Evolutionary conservation across 1,140 invertebrate genomes (phyloP).

Genomic region (Linepithema humile): DNA sequence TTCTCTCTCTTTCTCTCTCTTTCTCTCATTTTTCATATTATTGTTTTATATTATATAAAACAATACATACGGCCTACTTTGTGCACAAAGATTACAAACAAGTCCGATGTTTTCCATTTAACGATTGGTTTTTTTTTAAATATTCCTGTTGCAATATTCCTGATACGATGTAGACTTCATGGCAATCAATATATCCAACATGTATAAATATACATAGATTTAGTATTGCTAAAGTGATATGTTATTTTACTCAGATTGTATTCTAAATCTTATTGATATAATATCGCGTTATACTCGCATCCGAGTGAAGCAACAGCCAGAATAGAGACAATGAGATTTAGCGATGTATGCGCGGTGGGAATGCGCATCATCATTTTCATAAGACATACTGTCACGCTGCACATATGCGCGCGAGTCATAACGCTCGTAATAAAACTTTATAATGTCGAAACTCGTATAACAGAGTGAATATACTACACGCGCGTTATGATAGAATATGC

Average conservation of each 20-base stretch:
- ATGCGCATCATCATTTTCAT: neutral
- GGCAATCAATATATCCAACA: neutral
- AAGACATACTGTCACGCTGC: neutral
- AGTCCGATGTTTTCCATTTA: neutral
- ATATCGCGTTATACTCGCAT: neutral
- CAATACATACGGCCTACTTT: neutral
- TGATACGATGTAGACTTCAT: neutral
- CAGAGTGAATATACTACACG: neutral
- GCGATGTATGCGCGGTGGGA: neutral
- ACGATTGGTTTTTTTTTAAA: neutral
- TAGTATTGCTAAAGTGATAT: neutral
- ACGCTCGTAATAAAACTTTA: conserved; percentile 28
- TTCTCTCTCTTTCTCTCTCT: no score
- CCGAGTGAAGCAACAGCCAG: neutral
- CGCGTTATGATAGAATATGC: neutral
- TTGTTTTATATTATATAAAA: neutral
- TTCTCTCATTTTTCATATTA: no score
- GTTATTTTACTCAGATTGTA: neutral
- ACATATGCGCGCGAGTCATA: neutral
- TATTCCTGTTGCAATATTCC: neutral
- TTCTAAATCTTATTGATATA: neutral
- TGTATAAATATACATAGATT: neutral
- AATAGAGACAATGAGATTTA: neutral
- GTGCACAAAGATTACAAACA: neutral
- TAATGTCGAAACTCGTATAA: conserved; percentile 12